phyloP scores from a whole-genome alignment of 2,113 vertebrate genomes.

The Shinisaurus crocodilurus region DNA sequence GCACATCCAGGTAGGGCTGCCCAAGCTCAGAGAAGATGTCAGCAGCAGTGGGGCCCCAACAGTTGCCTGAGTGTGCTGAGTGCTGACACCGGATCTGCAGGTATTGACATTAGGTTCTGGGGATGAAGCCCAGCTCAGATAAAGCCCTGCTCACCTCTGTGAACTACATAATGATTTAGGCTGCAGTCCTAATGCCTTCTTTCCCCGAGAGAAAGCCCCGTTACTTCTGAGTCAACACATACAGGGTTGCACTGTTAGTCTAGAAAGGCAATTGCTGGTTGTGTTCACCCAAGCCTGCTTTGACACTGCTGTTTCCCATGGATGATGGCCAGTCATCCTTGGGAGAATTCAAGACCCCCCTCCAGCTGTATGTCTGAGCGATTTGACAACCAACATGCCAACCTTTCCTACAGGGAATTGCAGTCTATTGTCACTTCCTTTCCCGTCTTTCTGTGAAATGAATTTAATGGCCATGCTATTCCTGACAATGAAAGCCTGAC shows the following conservation, averaged over 20 bases:
- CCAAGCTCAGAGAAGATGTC: too few relatives aligned
- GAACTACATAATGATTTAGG: neutral
- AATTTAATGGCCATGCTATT: neutral
- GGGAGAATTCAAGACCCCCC: neutral
- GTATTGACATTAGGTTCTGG: neutral
- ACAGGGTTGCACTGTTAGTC: neutral
- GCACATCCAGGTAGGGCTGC: too few relatives aligned
- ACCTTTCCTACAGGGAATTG: neutral
- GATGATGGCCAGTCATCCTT: neutral
- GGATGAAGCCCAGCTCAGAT: neutral
- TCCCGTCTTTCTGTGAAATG: constrained; percentile 10
- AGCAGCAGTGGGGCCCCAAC: too few relatives aligned
- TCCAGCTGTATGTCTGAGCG: neutral
- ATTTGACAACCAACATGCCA: neutral
- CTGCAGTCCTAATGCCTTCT: too few relatives aligned
- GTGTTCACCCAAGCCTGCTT: neutral
- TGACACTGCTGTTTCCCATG: neutral
- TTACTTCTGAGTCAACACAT: too few relatives aligned
- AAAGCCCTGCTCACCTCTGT: neutral
- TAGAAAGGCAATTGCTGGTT: neutral
- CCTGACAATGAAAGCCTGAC: constrained; percentile 30
- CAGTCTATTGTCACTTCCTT: neutral
- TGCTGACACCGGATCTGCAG: too few relatives aligned
- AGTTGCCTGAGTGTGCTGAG: too few relatives aligned
- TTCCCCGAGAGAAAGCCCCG: too few relatives aligned